These are phyloP conservation scores for Gymnothorax javanicus DNA, from an alignment of 2,797 vertebrate species.

Conservation along the genomic window DNA sequence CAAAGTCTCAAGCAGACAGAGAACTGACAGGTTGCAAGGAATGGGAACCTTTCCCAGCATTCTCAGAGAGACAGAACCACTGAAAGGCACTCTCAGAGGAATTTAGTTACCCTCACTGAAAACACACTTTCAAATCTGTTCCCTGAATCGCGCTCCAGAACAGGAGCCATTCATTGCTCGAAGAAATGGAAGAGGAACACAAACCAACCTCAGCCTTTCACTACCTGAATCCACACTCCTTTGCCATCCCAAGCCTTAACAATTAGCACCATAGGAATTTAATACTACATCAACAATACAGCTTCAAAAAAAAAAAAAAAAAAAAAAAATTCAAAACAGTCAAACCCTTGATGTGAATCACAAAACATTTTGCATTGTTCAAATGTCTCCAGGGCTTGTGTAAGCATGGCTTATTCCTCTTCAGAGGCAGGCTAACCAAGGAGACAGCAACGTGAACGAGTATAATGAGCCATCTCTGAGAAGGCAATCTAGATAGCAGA, in stretches of 20 bases:
- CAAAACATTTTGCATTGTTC: neutral
- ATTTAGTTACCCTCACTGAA: constrained; percentile 24
- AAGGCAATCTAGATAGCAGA: constrained; percentile 13
- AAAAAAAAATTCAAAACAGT: neutral
- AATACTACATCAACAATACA: neutral
- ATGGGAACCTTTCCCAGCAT: constrained; percentile 26
- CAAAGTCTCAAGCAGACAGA: constrained; percentile 38
- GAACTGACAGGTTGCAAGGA: constrained; percentile 38
- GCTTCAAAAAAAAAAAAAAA: neutral
- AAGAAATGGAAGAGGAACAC: neutral
- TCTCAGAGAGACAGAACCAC: constrained; percentile 35
- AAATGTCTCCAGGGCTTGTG: neutral
- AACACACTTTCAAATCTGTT: constrained; percentile 19
- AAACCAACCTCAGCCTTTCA: neutral
- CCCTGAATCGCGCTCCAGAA: constrained; percentile 9
- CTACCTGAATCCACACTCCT: neutral
- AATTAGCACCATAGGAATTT: neutral
- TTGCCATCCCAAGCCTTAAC: neutral
- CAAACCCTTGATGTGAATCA: neutral
- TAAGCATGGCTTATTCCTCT: neutral
- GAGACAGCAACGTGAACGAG: neutral
- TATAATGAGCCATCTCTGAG: constrained; percentile 9
- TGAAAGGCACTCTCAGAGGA: constrained; percentile 28
- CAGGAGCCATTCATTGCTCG: neutral
- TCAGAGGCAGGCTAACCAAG: neutral